Evolutionary conservation across 2,888 invertebrate genomes (phyloP).

Genomic region (Harpalus rubripes): DNA sequence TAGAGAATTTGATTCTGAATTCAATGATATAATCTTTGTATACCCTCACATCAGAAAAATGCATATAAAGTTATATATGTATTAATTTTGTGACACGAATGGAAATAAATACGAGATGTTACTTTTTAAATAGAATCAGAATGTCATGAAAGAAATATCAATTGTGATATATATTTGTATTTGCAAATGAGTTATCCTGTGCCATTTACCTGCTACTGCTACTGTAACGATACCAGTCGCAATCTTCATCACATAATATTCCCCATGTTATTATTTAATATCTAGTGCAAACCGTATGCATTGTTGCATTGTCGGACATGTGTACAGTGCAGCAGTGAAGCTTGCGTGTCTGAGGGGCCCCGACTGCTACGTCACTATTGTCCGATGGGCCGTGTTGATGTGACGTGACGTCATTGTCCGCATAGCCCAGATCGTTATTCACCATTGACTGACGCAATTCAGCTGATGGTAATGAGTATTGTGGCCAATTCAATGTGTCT

Average conservation of each 20-base stretch:
- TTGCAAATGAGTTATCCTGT: too few relatives aligned
- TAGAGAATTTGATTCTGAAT: too few relatives aligned
- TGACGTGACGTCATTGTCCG: constrained; percentile 71
- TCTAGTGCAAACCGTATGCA: constrained; percentile 16
- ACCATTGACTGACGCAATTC: constrained; percentile 36
- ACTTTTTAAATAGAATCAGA: too few relatives aligned
- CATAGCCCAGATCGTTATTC: constrained; percentile 56
- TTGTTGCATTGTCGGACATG: constrained; percentile 63
- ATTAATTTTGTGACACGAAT: too few relatives aligned
- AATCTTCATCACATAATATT: neutral
- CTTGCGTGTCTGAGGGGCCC: constrained; percentile 67
- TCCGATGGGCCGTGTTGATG: constrained; percentile 70
- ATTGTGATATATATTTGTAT: too few relatives aligned
- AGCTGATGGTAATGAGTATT: constrained; percentile 41
- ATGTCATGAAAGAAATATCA: too few relatives aligned
- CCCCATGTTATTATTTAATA: constrained; percentile 41
- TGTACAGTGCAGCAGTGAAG: constrained; percentile 47
- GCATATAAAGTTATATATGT: too few relatives aligned
- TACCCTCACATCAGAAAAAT: too few relatives aligned
- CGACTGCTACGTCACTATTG: constrained; percentile 68
- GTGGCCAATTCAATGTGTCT: neutral
- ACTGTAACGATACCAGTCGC: too few relatives aligned
- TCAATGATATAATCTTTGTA: too few relatives aligned
- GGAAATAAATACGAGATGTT: too few relatives aligned
- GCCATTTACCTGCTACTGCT: too few relatives aligned